Base-by-base conservation (phyloP, 2,888 invertebrate genomes). In the Synergus itoensis region DNA sequence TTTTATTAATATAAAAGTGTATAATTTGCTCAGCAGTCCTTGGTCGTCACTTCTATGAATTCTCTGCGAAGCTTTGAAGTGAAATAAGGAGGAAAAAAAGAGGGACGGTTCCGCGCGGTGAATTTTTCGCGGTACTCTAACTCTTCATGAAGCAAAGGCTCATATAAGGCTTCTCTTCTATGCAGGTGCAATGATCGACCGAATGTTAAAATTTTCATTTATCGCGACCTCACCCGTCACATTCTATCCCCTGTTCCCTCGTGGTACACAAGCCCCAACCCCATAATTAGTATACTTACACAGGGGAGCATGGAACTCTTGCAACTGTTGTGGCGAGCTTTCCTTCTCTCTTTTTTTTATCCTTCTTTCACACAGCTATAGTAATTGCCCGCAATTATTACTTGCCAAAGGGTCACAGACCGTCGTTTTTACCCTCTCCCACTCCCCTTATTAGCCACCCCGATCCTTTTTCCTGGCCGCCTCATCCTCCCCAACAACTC, bases 371-470 rank as follows among this genome's bases (percentile, higher is more conserved):
- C 84, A 85, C 85, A 84, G 84, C 86, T 87, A 87, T 84, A 83
- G 88, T 90, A 91, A 91, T 90, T 90, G 88, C 87, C 85, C 86
- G 85, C 87, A 86, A 90, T 90, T 89, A 89, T 88, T 88, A 87
- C 88, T 88, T 83, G 86, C 86, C 86, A 86, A 87, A 87, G 86
- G 87, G 87, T 89, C 88, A 88, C 86, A 86, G 87, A 87, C 85
- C 73, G 73, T 73, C 48, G 48, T 53, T 73, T 79, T 80, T 65
- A 80, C 80, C 83, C 80, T 69, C 76, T 62, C 81, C 77, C 78
- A 53, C n/a, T 45, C 41, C 36, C 40, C 21, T n/a, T 45, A 57
- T 62, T 48, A 40, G 43, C 43, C 41, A 14, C 63, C 41, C 41
- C 45, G 73, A 73, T 73, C 11, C 65, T 65, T 65, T 36, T 77